Evolutionary conservation across 2,797 vertebrate genomes (phyloP), one percentile per base, ranked within the genome.

Genomic region (Pseudochirops corinnae): DNA sequence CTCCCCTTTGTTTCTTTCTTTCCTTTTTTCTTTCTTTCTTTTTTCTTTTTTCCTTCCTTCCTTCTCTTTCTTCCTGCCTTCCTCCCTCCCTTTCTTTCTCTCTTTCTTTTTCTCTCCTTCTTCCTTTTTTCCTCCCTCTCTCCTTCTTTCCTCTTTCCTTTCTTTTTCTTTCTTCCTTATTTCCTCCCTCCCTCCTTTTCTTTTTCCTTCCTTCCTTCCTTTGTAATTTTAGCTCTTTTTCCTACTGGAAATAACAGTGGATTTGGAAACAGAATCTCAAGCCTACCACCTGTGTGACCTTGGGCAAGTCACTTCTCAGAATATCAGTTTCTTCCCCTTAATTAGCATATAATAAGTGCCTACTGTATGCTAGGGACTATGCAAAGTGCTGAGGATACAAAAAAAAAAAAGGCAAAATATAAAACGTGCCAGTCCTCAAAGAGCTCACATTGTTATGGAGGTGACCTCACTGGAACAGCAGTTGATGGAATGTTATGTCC

Each of bases 221-320:
- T 74, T 74, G 2, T 74, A 5, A 21, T 74, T 74, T 74, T 39
- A 39, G n/a, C 33, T 21, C 12, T 21, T 74, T 74, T 74, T 74
- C n/a, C n/a, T 24, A 21, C 2, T 74, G 62, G 62, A 74, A 74
- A 74, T 74, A 74, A 74, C 62, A 74, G 5, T 74, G 33, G 5
- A 6, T 74, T n/a, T 74, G 1, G 5, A 74, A 33, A n/a, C 62
- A 39, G 62, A 90, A 56, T 58, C 46, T 53, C 16, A 62, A 4
- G 7, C n/a, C 82, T 74, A 91, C n/a, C 90, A 90, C 24, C 94
- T 94, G 28, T 92, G 57, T 82, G 90, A 91, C 91, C 31, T 62
- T 55, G 18, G 29, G 26, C 18, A 90, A 91, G 90, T 90, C 33
- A n/a, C 24, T 1, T 94, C 58, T 92, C 92, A 21, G 39, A 92